Conservation (phyloP, 2,113 vertebrate genomes). For the Tursiops truncatus region DNA sequence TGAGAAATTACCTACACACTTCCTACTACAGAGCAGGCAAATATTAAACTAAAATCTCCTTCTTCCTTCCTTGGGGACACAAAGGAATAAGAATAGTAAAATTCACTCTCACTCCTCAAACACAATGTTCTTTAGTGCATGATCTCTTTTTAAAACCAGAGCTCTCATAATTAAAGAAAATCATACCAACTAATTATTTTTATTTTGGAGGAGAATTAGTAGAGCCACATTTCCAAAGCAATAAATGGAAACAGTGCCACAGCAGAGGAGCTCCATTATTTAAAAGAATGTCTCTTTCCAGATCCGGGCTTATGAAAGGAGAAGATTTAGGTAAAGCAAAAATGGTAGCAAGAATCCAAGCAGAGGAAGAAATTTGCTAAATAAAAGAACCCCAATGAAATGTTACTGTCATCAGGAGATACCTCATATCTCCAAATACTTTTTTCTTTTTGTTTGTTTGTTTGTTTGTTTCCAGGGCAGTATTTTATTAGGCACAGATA, state of each 20-base stretch:
- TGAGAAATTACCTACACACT: not conserved
- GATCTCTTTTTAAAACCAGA: slow-evolving; percentile 63
- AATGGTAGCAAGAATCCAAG: slow-evolving; percentile 50
- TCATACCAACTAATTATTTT: slow-evolving; percentile 76
- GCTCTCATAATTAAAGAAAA: slow-evolving; percentile 79
- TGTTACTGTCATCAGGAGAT: not conserved
- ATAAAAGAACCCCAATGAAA: slow-evolving; percentile 44
- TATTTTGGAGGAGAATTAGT: slow-evolving; percentile 70
- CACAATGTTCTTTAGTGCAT: not conserved
- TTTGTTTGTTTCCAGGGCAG: too few species aligned
- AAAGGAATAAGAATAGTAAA: not conserved
- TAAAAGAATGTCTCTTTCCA: slow-evolving; percentile 70
- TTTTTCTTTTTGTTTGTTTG: not conserved
- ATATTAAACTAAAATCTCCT: too few species aligned
- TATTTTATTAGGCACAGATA: not conserved
- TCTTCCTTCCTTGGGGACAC: not conserved
- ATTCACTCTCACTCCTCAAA: not conserved
- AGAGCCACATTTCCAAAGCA: slow-evolving; percentile 68
- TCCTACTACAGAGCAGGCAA: not conserved
- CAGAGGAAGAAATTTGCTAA: slow-evolving; percentile 49
- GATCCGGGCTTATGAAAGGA: not conserved
- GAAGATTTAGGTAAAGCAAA: slow-evolving; percentile 39
- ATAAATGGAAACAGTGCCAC: slow-evolving; percentile 66
- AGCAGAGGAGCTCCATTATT: slow-evolving; percentile 75
- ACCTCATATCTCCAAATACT: not conserved